Percentiles rank a stretch among this genome's conserved stretches.
phyloP scores from a whole-genome alignment of 1,140 invertebrate genomes.

The Chrysopa pallens region DNA sequence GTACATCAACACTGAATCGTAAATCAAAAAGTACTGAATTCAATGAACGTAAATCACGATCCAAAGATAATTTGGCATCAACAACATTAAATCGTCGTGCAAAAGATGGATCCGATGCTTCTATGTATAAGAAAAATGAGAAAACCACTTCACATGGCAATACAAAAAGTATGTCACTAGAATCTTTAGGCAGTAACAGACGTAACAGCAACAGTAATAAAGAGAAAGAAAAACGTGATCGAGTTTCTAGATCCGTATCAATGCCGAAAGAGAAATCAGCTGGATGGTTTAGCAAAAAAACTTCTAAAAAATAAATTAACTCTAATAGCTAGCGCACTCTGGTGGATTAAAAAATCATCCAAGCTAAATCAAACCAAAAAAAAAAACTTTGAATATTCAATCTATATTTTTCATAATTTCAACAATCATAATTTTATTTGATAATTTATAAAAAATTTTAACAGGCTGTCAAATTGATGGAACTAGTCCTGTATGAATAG shows the following conservation, averaged over 20 bases:
- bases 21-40: constrained; percentile 17
- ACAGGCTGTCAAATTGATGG: no score
- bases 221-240: constrained; percentile 17
- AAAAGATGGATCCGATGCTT: constrained; percentile 16
- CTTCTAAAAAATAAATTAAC: constrained; percentile 7
- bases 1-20: constrained; percentile 10
- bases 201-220: constrained; percentile 23
- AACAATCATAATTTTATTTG: no score
- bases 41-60: constrained; percentile 8
- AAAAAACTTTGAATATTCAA: no score
- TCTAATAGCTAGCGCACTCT: no score
- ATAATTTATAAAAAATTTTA: no score
- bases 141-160: constrained; percentile 22
- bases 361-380: no score
- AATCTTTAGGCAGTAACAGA: constrained; percentile 31
- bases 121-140: constrained; percentile 21
- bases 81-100: background rate
- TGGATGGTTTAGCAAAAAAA: constrained; percentile 50
- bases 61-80: constrained; percentile 9
- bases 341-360: no score
- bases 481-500: no score
- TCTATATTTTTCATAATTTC: no score
- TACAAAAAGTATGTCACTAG: constrained; percentile 37
- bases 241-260: constrained; percentile 38
- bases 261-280: constrained; percentile 51